These are phyloP conservation scores for Pseudococcus viburni DNA, from an alignment of 2,888 invertebrate genomes.

Conservation along the genomic window DNA sequence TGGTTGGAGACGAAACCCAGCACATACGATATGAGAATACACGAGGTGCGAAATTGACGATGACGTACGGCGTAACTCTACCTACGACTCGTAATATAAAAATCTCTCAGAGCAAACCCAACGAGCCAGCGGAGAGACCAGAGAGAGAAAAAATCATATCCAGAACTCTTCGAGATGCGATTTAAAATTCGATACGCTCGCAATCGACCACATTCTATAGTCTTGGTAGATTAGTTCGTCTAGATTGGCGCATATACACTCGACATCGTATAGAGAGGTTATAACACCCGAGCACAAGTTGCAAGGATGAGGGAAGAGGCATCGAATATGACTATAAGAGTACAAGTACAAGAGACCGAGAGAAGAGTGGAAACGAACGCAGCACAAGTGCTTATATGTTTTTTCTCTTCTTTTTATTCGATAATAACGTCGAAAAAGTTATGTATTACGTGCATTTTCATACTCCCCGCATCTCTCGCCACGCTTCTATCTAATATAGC, in stretches of 20 bases:
- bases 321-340: background rate
- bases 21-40: no score
- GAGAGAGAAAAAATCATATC: background rate
- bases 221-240: conserved; percentile 63
- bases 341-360: background rate
- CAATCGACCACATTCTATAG: conserved; percentile 38
- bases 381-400: conserved; percentile 33
- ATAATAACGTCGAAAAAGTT: conserved; percentile 49
- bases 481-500: conserved; percentile 2
- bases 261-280: background rate
- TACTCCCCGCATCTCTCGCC: background rate
- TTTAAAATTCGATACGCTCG: conserved; percentile 62
- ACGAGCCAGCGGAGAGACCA: no score
- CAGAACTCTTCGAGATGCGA: conserved; percentile 42
- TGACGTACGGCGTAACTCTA: background rate
- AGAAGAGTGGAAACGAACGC: background rate
- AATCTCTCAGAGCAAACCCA: background rate
- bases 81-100: background rate
- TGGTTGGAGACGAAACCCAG: no score
- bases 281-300: background rate
- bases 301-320: background rate
- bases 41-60: background rate
- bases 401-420: conserved; percentile 25
- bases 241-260: conserved; percentile 49
- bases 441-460: conserved; percentile 54